A percentile compares a stretch with the other conserved stretches of the same genome.
These are phyloP conservation scores for Tolypeutes matacus DNA, from an alignment of 2,797 vertebrate species.

Conservation along the genomic window DNA sequence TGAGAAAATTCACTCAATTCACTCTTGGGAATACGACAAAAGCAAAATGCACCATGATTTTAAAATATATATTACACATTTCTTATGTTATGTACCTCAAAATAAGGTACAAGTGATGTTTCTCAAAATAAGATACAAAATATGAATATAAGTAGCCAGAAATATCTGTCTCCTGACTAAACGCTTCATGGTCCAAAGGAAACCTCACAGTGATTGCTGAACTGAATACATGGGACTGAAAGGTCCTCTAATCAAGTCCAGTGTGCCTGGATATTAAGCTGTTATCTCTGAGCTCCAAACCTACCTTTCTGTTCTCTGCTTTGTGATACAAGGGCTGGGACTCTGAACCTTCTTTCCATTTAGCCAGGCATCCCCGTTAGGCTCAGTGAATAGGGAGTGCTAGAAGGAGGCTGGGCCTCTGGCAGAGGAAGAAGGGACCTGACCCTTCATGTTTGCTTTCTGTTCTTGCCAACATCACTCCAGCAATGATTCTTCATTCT, in stretches of 20 bases:
- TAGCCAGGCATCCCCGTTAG: background rate
- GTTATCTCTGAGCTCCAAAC: background rate
- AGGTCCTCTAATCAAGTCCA: background rate
- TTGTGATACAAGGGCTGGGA: background rate
- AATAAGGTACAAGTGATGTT: background rate
- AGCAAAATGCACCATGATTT: background rate
- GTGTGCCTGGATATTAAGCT: background rate
- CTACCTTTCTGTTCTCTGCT: background rate
- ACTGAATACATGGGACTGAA: background rate
- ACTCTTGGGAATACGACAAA: background rate
- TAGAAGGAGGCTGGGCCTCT: background rate
- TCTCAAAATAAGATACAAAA: constrained; percentile 49
- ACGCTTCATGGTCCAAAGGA: background rate
- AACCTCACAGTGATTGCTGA: background rate
- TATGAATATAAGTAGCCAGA: constrained; percentile 39
- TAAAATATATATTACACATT: background rate
- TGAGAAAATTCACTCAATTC: background rate
- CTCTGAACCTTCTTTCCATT: background rate
- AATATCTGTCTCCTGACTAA: constrained; percentile 6
- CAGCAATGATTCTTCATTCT: background rate
- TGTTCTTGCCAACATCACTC: background rate
- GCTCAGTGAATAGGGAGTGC: background rate
- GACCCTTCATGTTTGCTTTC: background rate
- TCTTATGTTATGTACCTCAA: background rate
- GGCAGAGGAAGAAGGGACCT: background rate